Base-by-base conservation (phyloP, 2,888 invertebrate species). In the Polydrusus cervinus region DNA sequence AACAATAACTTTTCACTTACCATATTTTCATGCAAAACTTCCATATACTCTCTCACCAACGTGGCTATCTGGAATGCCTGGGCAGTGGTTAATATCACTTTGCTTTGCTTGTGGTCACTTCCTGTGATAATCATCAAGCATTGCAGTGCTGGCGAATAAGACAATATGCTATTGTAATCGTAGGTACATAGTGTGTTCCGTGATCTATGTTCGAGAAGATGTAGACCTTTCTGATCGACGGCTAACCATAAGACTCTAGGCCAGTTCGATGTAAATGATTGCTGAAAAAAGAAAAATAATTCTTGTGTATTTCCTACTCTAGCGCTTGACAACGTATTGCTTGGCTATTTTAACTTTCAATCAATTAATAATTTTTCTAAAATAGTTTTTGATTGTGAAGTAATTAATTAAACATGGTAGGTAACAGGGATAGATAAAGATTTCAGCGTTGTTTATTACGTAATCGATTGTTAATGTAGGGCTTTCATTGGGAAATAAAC, bases 201-300 rank as follows among this genome's bases (percentile, higher is more conserved):
- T 13, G 96, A 93, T 71, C 95, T 93, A 84, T 95, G 95, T 82
- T 97, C 96, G 82, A 97, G 89, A 77, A 98, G 89, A 86, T 97
- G 97, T 76, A 98, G 91, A 18, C 98, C 98, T 82, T 92, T 92
- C 86, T 97, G 97, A 88, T 97, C 97, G 66, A 98, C 95, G 25
- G 96, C 97, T 80, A 98, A 89, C 96, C 97, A 97, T 57, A 98
- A 89, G 53, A 94, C 92, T 83, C 97, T 92, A 34, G 98, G 97
- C 95, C 98, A 97, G 87, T 96, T 96, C 30, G 97, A 97, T 13
- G 97, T 97, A 86, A 97, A 97, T 11, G 96, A 95, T 93, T 98
- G 97, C 95, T 95, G 87, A 45, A 87, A 87, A 20, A 53, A 47
- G 60, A 62, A 65, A 11, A 53, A 11, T 34, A 53, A 18, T 53